Base-by-base conservation (phyloP, 2,113 vertebrate genomes). In the Coptodon bakossiorum region DNA sequence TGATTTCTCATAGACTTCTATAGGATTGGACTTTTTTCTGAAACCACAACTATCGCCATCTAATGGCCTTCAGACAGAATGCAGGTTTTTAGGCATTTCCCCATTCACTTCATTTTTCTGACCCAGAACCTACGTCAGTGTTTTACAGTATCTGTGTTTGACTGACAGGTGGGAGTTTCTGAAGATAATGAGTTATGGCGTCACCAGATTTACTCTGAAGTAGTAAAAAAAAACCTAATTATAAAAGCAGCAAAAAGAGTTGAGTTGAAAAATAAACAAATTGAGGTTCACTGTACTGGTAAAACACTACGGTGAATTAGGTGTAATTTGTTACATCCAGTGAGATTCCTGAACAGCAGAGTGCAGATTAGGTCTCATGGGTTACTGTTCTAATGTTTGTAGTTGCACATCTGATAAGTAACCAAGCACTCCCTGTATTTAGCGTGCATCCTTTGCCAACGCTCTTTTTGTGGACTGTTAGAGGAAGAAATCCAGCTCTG, bases 381-480 rank as follows among this genome's bases (percentile, higher is more conserved):
- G 45, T 76, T 66, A 9, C 34, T 11, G 1, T 73, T 36, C 31
- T 83, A 34, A 24, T 40, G 11, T 24, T 43, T 80, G 45, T 27
- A 68, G 43, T 8, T 79, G 45, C 71, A 52, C 38, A 86, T 87
- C 80, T 83, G 68, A 91, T 89, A 84, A 86, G 84, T 66, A 88
- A 90, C 85, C 38, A 12, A 31, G 56, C 19, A 22, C 27, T 82
- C 57, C 54, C 16, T 82, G 40, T 61, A 45, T 48, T 61, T 66
- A 54, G 17, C 1, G 7, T 45, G 27, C 45, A 78, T 50, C 73
- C 27, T 78, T 50, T 78, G 45, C 17, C 5, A 52, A 4, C 5
- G 0, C 45, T 19, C 17, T 52, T 31, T n/a, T 12, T 50, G 52
- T 50, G 27, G 71, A 78, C 24, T 50, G 27, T 78, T 78, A 78